Conservation (phyloP, 2,797 vertebrate genomes). For the Oophaga sylvatica region DNA sequence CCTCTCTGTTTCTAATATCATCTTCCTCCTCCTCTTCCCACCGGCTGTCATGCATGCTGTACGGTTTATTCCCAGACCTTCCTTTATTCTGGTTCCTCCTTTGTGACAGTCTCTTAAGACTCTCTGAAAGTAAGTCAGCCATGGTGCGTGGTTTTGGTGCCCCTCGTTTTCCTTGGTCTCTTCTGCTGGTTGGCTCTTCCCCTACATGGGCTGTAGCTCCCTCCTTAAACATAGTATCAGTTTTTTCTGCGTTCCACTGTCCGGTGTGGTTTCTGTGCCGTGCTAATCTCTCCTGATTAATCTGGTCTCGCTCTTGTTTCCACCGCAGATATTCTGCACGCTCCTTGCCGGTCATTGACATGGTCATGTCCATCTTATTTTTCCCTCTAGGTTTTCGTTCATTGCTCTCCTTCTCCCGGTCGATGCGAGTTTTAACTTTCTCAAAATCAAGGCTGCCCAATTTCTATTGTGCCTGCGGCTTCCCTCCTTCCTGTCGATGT, state of each 20-base stretch:
- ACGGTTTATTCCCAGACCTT: constrained; percentile 76
- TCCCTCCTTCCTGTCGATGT: constrained; percentile 85
- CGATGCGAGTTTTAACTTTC: constrained; percentile 84
- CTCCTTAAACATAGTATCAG: constrained; percentile 84
- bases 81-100: constrained; percentile 70
- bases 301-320: constrained; percentile 92
- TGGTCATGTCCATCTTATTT: constrained; percentile 83
- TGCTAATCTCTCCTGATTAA: constrained; percentile 87
- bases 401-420: constrained; percentile 82
- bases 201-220: constrained; percentile 67
- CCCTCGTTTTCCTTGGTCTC: constrained; percentile 69
- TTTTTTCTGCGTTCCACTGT: constrained; percentile 90
- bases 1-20: no score
- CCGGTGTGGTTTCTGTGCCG: constrained; percentile 90
- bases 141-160: constrained; percentile 82
- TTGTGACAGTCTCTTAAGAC: constrained; percentile 69
- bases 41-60: constrained; percentile 92
- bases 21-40: constrained; percentile 85
- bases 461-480: constrained; percentile 88
- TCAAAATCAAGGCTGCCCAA: constrained; percentile 91
- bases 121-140: constrained; percentile 83
- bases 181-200: constrained; percentile 72
- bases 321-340: constrained; percentile 89
- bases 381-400: constrained; percentile 73
- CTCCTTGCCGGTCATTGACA: constrained; percentile 93